Evolutionary conservation across 2,888 invertebrate genomes (phyloP), one percentile per base, ranked within the genome.

Genomic region (Andrena dorsata): DNA sequence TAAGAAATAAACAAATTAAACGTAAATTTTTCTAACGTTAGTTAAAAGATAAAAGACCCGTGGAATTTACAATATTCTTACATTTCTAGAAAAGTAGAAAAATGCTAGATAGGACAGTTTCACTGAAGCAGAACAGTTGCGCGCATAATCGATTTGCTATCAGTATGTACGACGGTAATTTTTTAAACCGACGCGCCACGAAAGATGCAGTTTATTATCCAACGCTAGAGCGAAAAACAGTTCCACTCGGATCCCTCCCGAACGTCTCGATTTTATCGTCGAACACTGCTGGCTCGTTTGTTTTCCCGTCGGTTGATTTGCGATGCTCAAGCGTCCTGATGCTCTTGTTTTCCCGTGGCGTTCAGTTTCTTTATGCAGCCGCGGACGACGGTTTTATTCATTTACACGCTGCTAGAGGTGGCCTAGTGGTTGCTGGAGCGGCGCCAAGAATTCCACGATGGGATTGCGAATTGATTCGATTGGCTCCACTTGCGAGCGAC

Each of bases 391-490:
- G 68, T 72, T 73, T 76, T 70, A 76, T 76, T 70, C 76, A 70
- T 81, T 83, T 73, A 60, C 72, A 69, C 68, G 78, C 47, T n/a
- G 16, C 51, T 41, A 49, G 69, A 53, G 60, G 49, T 41, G 49
- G 64, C 35, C 53, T 51, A 51, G 69, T 23, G 51, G 32, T 41
- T 60, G 26, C 53, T 83, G 81, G 83, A 74, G 70, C 70, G 28
- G 61, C 71, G 83, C 76, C 83, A 81, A 70, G 69, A 74, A 80
- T 76, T 72, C 56, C 64, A 35, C 66, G 66, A 76, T 68, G 72
- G 58, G 64, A 66, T 70, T 53, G 66, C 80, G 63, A 83, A 81
- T 81, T 53, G 69, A 82, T 71, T 75, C 81, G 71, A 80, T 80
- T 69, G 82, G 70, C 58, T 73, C 49, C 53, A 61, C 51, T 47